Evolutionary conservation across 2,888 invertebrate species (phyloP).

Genomic region (Drosophila histrio): DNA sequence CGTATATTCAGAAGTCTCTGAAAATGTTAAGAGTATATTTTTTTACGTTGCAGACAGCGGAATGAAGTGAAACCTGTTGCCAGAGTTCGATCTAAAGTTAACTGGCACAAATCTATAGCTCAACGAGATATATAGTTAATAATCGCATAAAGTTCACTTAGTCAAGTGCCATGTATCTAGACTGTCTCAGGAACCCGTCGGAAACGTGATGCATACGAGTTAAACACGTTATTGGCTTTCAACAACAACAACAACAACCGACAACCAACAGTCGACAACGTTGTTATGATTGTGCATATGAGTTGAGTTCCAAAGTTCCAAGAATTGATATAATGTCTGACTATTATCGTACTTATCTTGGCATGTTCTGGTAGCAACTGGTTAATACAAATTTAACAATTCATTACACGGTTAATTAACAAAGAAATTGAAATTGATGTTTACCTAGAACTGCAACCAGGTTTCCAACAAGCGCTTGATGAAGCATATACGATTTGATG

Average conservation of each 20-base stretch:
- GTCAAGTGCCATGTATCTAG: constrained; percentile 26
- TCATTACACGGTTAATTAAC: constrained; percentile 6
- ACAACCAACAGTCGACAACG: neutral
- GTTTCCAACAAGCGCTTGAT: neutral
- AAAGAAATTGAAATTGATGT: constrained; percentile 19
- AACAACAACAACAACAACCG: neutral
- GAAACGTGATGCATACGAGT: constrained; percentile 17
- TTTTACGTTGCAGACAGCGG: neutral
- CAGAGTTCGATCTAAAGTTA: neutral
- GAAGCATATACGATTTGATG: neutral
- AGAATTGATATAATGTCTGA: constrained; percentile 37
- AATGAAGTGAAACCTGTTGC: constrained; percentile 36
- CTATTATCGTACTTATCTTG: constrained; percentile 23
- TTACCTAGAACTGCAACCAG: constrained; percentile 32
- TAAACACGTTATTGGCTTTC: constrained; percentile 29
- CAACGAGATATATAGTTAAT: neutral
- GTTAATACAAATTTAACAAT: constrained; percentile 4
- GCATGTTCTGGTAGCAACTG: constrained; percentile 10
- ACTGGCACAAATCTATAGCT: neutral
- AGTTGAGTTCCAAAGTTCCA: constrained; percentile 46
- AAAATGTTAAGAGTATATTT: neutral
- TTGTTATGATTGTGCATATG: constrained; percentile 14
- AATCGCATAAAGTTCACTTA: constrained; percentile 18
- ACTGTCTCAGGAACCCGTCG: constrained; percentile 36
- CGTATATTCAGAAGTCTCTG: neutral